Evolutionary conservation across 2,888 invertebrate genomes (phyloP), one percentile per base, ranked within the genome.

Genomic region (Loripinus fragilis): DNA sequence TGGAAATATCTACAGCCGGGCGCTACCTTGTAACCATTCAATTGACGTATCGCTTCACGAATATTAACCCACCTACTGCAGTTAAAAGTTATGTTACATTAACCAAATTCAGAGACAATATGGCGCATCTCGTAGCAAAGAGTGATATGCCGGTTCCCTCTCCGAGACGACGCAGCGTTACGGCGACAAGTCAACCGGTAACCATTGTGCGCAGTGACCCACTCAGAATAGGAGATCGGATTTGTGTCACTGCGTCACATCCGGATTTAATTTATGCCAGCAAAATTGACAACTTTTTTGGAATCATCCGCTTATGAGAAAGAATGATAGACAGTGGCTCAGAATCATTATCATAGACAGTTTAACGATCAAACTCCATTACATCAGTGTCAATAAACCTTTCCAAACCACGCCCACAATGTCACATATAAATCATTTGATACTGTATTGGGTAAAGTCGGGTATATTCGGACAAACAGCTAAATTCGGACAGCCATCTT

Each of bases 271-370:
- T 71, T 17, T 77, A 73, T 33, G 38, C 28, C 2, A 64, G 73
- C 15, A 0, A n/a, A 10, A 23, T 78, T 3, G 78, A 78, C 41
- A 78, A 78, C 48, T 41, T 66, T 0, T 42, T 78, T 33, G 70
- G 69, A 12, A 5, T 38, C 38, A 12, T 38, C 7, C 5, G 12
- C 12, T 38, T 38, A 12, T 5, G 38, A 38, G 5, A 12, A 38
- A n/a, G n/a, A n/a, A n/a, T n/a, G n/a, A n/a, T n/a, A n/a, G n/a
- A n/a, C n/a, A n/a, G n/a, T n/a, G n/a, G n/a, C n/a, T n/a, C n/a
- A n/a, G n/a, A n/a, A n/a, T n/a, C n/a, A n/a, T n/a, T n/a, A n/a
- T n/a, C n/a, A n/a, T n/a, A n/a, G n/a, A n/a, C n/a, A n/a, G n/a
- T n/a, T n/a, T n/a, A n/a, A n/a, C n/a, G n/a, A n/a, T n/a, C n/a